Percentiles rank a stretch among this genome's conserved stretches.
Evolutionary conservation across 2,888 invertebrate species (phyloP).

Genomic region (Cheilosia pagana): DNA sequence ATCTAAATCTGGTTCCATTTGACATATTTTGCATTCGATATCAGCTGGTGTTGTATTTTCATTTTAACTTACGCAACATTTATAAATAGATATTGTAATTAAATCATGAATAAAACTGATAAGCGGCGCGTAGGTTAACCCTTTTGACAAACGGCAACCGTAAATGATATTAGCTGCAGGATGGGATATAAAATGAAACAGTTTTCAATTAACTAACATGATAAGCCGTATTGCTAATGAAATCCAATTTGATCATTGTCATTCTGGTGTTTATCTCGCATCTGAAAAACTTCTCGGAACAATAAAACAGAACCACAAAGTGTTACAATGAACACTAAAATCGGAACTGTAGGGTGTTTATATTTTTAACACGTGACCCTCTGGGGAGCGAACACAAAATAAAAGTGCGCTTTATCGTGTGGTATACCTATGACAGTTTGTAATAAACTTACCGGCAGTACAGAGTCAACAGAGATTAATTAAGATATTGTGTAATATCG

Average conservation of each 20-base stretch:
- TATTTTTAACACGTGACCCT: not conserved
- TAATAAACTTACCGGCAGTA: not conserved
- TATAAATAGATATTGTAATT: too few relatives aligned
- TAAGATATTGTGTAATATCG: constrained; percentile 13
- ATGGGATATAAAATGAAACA: too few relatives aligned
- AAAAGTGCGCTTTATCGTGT: not conserved
- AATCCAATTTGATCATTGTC: not conserved
- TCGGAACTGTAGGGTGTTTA: not conserved
- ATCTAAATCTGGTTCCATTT: not conserved
- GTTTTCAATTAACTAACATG: too few relatives aligned
- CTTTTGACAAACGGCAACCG: too few relatives aligned
- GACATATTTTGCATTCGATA: not conserved
- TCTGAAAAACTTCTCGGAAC: not conserved
- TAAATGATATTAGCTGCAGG: too few relatives aligned
- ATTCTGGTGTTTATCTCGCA: not conserved
- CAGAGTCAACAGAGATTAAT: not conserved
- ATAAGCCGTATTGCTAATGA: too few relatives aligned
- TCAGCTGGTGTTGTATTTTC: not conserved
- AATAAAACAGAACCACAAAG: not conserved
- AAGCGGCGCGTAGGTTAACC: too few relatives aligned
- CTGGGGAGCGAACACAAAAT: not conserved
- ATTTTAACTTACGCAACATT: too few relatives aligned
- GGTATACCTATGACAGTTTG: not conserved
- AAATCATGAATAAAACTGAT: too few relatives aligned
- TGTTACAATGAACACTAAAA: not conserved